Percentiles rank a stretch among this genome's conserved stretches.
Evolutionary conservation across 2,888 invertebrate species (phyloP).

Genomic region (Steromphala cineraria): DNA sequence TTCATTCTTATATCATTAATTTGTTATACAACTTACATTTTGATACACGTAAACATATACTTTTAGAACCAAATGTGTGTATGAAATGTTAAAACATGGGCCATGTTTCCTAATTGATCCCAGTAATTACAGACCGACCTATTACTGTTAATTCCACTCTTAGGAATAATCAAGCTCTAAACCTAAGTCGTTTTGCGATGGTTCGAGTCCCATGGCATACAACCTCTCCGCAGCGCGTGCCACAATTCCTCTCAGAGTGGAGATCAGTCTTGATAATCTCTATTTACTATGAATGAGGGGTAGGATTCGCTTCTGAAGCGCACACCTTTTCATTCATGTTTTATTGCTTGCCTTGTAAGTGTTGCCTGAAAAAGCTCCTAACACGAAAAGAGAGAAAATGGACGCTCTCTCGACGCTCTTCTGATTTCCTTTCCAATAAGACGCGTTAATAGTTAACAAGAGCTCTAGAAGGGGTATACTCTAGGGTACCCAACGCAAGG

Average conservation of each 20-base stretch:
- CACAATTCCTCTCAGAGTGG: not conserved
- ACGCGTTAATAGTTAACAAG: constrained; percentile 14
- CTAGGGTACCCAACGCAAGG: not conserved
- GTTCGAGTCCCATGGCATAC: too few species aligned
- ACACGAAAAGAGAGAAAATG: constrained; percentile 14
- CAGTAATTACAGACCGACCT: too few species aligned
- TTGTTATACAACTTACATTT: too few species aligned
- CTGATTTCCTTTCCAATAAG: constrained; percentile 18
- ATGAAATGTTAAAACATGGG: too few species aligned
- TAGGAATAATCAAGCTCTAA: too few species aligned
- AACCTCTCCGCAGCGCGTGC: not conserved
- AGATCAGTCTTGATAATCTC: not conserved
- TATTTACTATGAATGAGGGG: constrained; percentile 9
- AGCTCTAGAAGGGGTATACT: not conserved
- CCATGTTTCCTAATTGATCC: too few species aligned
- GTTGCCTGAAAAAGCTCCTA: constrained; percentile 11
- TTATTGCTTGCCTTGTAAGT: not conserved
- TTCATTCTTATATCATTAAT: too few species aligned
- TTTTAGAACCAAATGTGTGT: too few species aligned
- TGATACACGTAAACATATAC: too few species aligned
- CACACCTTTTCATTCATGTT: constrained; percentile 18
- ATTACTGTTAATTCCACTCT: too few species aligned
- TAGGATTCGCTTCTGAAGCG: not conserved
- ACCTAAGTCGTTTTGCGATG: too few species aligned
- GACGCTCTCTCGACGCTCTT: not conserved